These are phyloP conservation scores for Heliconius hewitsoni DNA, from an alignment of 1,140 invertebrate genomes.

Conservation along the genomic window DNA sequence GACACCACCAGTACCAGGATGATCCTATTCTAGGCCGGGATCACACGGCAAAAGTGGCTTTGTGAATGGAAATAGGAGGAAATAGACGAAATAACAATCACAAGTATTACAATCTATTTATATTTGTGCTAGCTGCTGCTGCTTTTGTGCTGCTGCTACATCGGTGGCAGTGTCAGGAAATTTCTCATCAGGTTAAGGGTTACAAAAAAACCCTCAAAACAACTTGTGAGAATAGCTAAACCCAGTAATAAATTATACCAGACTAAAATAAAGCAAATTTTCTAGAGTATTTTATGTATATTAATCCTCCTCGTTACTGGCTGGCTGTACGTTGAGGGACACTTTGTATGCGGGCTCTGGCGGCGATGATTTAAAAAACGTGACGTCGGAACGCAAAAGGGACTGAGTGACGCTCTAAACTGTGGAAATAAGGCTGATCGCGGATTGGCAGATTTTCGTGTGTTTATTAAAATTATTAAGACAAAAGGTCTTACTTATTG, in stretches of 20 bases:
- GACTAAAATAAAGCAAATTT: conserved; percentile 21
- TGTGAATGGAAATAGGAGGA: too few relatives aligned
- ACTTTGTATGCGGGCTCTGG: conserved; percentile 51
- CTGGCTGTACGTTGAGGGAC: conserved; percentile 35
- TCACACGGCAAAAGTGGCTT: too few relatives aligned
- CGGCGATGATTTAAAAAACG: conserved; percentile 60
- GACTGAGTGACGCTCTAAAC: conserved; percentile 37
- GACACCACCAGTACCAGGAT: too few relatives aligned
- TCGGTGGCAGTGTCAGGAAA: too few relatives aligned
- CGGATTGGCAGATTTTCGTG: neutral
- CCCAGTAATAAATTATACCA: conserved; percentile 6
- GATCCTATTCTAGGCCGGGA: too few relatives aligned
- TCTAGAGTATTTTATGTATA: conserved; percentile 27
- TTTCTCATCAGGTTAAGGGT: too few relatives aligned
- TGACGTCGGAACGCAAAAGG: conserved; percentile 49
- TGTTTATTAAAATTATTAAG: neutral
- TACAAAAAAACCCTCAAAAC: neutral
- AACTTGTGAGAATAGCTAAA: neutral
- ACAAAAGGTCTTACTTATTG: too few relatives aligned
- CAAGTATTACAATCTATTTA: too few relatives aligned
- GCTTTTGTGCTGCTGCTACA: too few relatives aligned
- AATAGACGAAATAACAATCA: too few relatives aligned
- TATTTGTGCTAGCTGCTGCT: too few relatives aligned
- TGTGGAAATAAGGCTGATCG: conserved; percentile 25
- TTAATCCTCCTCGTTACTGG: conserved; percentile 27